phyloP scores from a whole-genome alignment of 2,888 invertebrate species.

The Lathronympha strigana region DNA sequence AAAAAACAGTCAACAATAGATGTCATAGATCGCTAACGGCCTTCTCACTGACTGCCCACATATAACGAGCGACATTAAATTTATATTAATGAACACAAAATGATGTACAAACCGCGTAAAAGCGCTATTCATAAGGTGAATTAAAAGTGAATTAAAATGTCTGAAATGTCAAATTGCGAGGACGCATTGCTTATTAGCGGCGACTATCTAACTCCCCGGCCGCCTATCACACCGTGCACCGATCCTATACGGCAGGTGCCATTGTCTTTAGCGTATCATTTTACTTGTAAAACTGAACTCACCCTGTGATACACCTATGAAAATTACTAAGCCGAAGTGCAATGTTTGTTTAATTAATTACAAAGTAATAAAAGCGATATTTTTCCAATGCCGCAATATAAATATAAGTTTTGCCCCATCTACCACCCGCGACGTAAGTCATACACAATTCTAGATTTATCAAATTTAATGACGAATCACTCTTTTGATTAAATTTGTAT shows the following conservation, averaged over 20 bases:
- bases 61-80: conserved; percentile 73
- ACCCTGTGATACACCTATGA: too few species aligned
- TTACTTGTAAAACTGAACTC: too few species aligned
- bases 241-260: background rate
- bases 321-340: too few species aligned
- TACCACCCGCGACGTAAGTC: too few species aligned
- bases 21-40: conserved; percentile 56
- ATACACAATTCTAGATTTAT: too few species aligned
- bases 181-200: conserved; percentile 69
- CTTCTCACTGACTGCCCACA: conserved; percentile 65
- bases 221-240: conserved; percentile 57
- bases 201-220: conserved; percentile 50
- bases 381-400: too few species aligned
- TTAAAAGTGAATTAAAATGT: conserved; percentile 80
- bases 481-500: too few species aligned
- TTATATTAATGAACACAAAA: conserved; percentile 79
- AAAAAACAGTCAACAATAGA: conserved; percentile 44
- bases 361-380: too few species aligned
- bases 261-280: background rate
- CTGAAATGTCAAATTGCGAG: conserved; percentile 81
- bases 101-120: conserved; percentile 79
- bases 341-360: too few species aligned
- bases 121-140: conserved; percentile 77
- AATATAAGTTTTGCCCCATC: too few species aligned
- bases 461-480: too few species aligned